Percentiles rank a stretch among this genome's conserved stretches.
Conservation (phyloP, 2,797 vertebrate species). For the Coendou prehensilis region DNA sequence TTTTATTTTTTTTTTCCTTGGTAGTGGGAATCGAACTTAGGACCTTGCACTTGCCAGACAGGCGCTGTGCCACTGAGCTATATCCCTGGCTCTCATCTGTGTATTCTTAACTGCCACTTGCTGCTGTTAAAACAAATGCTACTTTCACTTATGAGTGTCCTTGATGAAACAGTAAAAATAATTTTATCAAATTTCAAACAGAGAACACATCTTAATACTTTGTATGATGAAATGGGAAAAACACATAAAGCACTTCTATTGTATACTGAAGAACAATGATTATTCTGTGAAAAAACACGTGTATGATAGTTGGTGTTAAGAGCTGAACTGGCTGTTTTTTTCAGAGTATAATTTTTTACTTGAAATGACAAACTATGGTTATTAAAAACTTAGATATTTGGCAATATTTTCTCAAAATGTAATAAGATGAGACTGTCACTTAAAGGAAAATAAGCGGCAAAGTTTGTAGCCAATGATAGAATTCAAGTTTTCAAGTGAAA, state of each 20-base stretch:
- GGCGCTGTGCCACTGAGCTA: no score
- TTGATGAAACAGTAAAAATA: background rate
- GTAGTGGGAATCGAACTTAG: no score
- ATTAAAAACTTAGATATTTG: background rate
- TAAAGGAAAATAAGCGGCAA: constrained; percentile 53
- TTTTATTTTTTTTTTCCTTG: no score
- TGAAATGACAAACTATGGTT: background rate
- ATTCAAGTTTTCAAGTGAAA: background rate
- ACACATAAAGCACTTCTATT: background rate
- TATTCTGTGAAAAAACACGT: background rate
- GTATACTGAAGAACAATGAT: background rate
- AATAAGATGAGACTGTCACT: constrained; percentile 5
- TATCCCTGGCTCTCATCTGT: background rate
- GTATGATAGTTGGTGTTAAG: background rate
- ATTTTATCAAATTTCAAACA: background rate
- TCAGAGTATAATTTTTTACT: constrained; percentile 41
- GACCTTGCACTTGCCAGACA: no score
- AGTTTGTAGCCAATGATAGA: constrained; percentile 15
- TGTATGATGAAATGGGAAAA: background rate
- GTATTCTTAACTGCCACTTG: background rate
- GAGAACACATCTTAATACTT: background rate
- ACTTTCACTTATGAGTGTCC: background rate
- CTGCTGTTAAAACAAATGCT: background rate
- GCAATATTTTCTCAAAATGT: constrained; percentile 54
- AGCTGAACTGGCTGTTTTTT: background rate